These are phyloP conservation scores for Lutjanus campechanus DNA, from an alignment of 2,797 vertebrate species.

Conservation along the genomic window DNA sequence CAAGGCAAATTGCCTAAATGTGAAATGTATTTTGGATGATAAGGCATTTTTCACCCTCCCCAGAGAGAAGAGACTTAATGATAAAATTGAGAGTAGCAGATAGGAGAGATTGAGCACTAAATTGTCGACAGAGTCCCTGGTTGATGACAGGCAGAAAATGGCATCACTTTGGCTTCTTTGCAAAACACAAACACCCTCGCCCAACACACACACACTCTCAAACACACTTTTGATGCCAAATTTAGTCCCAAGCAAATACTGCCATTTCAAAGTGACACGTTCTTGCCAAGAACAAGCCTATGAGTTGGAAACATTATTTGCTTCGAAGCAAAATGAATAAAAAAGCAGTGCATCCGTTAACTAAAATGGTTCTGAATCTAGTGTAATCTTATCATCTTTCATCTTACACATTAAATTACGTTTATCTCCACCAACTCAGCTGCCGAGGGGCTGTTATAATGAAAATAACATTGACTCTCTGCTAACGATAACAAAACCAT, in stretches of 20 bases:
- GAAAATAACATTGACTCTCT: conserved; percentile 24
- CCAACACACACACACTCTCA: conserved; percentile 16
- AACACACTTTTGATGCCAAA: conserved; percentile 61
- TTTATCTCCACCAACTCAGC: conserved; percentile 26
- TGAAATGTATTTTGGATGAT: conserved; percentile 74
- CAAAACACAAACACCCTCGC: conserved; percentile 65
- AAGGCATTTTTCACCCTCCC: conserved; percentile 63
- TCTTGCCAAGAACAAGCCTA: conserved; percentile 66
- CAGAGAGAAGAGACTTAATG: conserved; percentile 67
- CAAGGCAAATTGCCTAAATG: conserved; percentile 71
- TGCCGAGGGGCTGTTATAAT: conserved; percentile 6
- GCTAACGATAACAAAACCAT: conserved; percentile 27
- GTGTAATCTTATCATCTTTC: conserved; percentile 36
- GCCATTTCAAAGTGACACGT: conserved; percentile 62
- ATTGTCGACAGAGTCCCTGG: conserved; percentile 67
- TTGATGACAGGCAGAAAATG: conserved; percentile 78
- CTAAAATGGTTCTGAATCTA: conserved; percentile 38
- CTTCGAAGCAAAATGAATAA: conserved; percentile 34
- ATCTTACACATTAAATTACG: conserved; percentile 33
- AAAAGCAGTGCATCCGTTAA: conserved; percentile 36
- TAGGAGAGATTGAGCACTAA: conserved; percentile 69
- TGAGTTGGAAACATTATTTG: conserved; percentile 49
- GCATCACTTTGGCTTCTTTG: conserved; percentile 72
- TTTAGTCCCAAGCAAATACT: conserved; percentile 69
- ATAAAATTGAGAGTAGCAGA: conserved; percentile 74